Evolutionary conservation across 2,113 vertebrate genomes (phyloP).

Genomic region (Burhinus bistriatus): DNA sequence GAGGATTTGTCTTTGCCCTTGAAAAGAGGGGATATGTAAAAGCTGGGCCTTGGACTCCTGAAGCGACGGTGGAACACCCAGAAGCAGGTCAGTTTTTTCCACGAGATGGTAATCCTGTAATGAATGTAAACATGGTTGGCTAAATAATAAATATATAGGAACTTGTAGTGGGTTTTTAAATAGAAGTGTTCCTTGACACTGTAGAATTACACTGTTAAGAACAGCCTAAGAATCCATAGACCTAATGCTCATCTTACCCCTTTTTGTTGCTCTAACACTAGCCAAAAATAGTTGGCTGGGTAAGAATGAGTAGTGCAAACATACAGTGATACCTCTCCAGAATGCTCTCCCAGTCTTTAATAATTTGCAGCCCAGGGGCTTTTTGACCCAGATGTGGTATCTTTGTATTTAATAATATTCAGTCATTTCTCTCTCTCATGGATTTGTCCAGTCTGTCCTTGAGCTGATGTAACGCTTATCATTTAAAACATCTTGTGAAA

Average conservation of each 20-base stretch:
- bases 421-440: background rate
- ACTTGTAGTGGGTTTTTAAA: background rate
- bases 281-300: background rate
- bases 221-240: background rate
- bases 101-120: background rate
- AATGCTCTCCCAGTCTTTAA: background rate
- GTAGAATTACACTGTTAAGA: background rate
- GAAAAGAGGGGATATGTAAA: constrained; percentile 97
- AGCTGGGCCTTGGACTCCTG: constrained; percentile 97
- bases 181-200: background rate
- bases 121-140: background rate
- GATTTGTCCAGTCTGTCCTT: background rate
- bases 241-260: background rate
- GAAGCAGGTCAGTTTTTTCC: constrained; percentile 85
- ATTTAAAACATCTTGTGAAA: background rate
- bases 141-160: background rate
- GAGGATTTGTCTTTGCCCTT: constrained; percentile 94
- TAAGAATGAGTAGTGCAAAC: background rate
- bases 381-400: background rate
- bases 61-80: constrained; percentile 89
- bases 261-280: background rate
- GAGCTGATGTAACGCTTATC: background rate
- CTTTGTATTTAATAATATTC: background rate
- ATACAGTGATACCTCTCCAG: background rate
- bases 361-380: background rate